phyloP scores from a whole-genome alignment of 2,113 vertebrate species.

The Redunca redunca region DNA sequence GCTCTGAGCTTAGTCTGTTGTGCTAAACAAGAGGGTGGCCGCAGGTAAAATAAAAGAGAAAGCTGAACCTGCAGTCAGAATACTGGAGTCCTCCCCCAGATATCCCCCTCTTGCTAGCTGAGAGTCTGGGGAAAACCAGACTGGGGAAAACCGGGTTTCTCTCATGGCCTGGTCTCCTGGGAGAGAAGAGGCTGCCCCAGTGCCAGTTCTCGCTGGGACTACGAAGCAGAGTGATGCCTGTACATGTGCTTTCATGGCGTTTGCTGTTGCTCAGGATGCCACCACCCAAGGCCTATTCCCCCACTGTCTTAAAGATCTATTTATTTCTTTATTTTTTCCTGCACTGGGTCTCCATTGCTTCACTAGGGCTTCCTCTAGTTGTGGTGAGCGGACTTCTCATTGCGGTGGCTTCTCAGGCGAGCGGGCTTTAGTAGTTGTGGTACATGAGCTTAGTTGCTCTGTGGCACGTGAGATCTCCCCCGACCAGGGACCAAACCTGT shows the following conservation, averaged over 20 bases:
- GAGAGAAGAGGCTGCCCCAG: background rate
- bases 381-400: background rate
- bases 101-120: background rate
- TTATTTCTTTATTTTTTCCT: background rate
- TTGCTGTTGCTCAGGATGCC: fast-evolving
- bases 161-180: background rate
- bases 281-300: background rate
- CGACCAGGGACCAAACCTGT: background rate
- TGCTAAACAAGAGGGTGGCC: background rate
- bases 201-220: background rate
- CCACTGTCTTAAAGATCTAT: background rate
- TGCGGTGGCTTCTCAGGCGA: background rate
- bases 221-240: fast-evolving
- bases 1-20: background rate
- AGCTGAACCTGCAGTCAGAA: background rate
- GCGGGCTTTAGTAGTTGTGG: background rate
- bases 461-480: background rate
- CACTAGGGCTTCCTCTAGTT: background rate
- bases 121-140: background rate
- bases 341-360: background rate
- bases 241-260: no score
- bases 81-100: background rate
- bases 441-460: background rate
- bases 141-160: background rate
- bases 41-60: background rate